These are phyloP conservation scores for Eutolmus rufibarbis DNA, from an alignment of 2,888 invertebrate species.

Conservation along the genomic window DNA sequence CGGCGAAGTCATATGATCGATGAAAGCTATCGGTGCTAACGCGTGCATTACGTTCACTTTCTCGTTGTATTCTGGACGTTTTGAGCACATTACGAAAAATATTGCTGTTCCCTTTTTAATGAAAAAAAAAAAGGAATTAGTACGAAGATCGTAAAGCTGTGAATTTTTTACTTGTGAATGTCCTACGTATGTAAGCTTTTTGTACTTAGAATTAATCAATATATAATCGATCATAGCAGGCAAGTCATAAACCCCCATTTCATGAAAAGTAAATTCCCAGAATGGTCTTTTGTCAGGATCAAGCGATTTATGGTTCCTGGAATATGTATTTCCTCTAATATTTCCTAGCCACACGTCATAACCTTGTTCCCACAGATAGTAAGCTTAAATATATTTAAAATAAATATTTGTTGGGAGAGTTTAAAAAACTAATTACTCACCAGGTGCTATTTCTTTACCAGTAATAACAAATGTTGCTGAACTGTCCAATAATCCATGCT, in stretches of 20 bases:
- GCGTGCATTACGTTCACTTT: constrained; percentile 65
- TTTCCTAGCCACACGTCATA: constrained; percentile 86
- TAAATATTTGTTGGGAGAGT: neutral
- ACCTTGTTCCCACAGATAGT: constrained; percentile 69
- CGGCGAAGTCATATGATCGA: constrained; percentile 54
- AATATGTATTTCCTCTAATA: constrained; percentile 75
- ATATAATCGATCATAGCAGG: constrained; percentile 79
- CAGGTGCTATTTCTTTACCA: constrained; percentile 69
- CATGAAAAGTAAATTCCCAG: constrained; percentile 66
- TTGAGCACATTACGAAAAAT: constrained; percentile 61
- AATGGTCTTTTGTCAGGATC: constrained; percentile 53
- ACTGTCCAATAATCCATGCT: constrained; percentile 73
- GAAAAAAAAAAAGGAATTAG: neutral
- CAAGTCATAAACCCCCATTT: constrained; percentile 73
- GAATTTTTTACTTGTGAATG: constrained; percentile 67
- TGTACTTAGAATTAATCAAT: constrained; percentile 54
- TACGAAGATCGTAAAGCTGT: neutral
- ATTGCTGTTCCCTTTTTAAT: constrained; percentile 64
- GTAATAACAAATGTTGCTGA: constrained; percentile 74
- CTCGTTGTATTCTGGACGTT: constrained; percentile 64
- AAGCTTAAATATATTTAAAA: constrained; percentile 51
- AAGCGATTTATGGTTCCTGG: constrained; percentile 64
- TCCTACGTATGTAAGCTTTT: constrained; percentile 67
- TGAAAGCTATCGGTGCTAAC: constrained; percentile 65
- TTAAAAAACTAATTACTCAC: constrained; percentile 55